Conservation (phyloP, 2,888 invertebrate species). For the Scaptomyza reducta region DNA sequence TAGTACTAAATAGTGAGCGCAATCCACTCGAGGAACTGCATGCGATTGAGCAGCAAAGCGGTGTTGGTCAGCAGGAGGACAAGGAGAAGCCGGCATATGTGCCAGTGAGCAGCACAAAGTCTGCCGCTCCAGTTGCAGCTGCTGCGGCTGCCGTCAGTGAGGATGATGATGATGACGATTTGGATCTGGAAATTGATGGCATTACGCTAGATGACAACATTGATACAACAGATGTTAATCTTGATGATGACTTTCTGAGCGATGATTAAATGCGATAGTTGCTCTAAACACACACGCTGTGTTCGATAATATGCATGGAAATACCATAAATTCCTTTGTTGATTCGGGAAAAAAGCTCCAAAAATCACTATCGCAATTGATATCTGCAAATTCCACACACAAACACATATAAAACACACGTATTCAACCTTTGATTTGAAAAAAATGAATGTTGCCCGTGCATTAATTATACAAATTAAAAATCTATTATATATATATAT, state of each 20-base stretch:
- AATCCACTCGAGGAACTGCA: conserved; percentile 90
- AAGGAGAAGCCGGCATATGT: conserved; percentile 75
- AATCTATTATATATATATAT: conserved; percentile 54
- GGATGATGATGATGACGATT: conserved; percentile 89
- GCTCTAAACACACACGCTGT: conserved; percentile 31
- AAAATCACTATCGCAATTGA: conserved; percentile 45
- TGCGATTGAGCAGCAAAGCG: conserved; percentile 85
- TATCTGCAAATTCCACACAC: conserved; percentile 61
- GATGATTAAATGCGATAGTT: conserved; percentile 83
- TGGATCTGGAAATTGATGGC: conserved; percentile 93
- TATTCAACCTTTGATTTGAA: conserved; percentile 67
- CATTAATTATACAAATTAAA: conserved; percentile 63
- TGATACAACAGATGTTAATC: conserved; percentile 90
- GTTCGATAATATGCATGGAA: conserved; percentile 49
- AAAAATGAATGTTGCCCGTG: conserved; percentile 60
- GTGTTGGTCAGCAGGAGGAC: conserved; percentile 82
- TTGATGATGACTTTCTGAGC: conserved; percentile 88
- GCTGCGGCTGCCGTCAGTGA: conserved; percentile 28
- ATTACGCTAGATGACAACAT: conserved; percentile 92
- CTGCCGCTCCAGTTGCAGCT: conserved; percentile 13
- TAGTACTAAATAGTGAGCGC: conserved; percentile 88
- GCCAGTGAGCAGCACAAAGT: conserved; percentile 28
- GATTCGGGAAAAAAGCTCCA: conserved; percentile 30
- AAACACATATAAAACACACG: conserved; percentile 25
- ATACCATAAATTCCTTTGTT: conserved; percentile 46